phyloP scores from a whole-genome alignment of 1,140 invertebrate species.

The Archivesica marissinica region DNA sequence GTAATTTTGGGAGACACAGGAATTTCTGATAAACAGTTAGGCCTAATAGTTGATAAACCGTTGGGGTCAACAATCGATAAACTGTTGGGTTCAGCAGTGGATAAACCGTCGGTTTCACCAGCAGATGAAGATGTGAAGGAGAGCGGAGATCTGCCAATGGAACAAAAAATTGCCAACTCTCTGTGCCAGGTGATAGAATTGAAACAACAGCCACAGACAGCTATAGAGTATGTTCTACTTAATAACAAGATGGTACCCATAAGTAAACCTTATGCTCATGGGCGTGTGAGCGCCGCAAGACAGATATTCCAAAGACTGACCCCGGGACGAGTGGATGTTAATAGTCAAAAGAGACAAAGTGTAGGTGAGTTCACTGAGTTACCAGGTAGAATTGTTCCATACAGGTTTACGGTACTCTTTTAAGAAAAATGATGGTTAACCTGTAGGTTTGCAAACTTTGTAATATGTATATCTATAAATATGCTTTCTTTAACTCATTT shows the following conservation, averaged over 20 bases:
- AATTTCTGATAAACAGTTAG: too few species aligned
- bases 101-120: too few species aligned
- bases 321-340: constrained; percentile 9
- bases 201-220: constrained; percentile 10
- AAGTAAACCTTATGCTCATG: constrained; percentile 35
- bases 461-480: too few species aligned
- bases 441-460: too few species aligned
- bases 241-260: constrained; percentile 55
- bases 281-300: not conserved
- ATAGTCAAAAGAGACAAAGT: not conserved
- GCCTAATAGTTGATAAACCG: too few species aligned
- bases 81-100: too few species aligned
- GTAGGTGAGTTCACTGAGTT: constrained; percentile 5
- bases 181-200: constrained; percentile 37
- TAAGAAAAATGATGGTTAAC: too few species aligned
- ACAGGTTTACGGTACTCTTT: too few species aligned
- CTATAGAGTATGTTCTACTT: constrained; percentile 48
- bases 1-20: too few species aligned
- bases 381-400: too few species aligned
- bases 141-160: not conserved
- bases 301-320: not conserved
- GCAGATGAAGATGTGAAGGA: not conserved
- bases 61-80: too few species aligned
- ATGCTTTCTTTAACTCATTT: too few species aligned
- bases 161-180: constrained; percentile 25